These are phyloP conservation scores for Turdus rufiventris DNA, from an alignment of 2,113 vertebrate genomes.

Conservation along the genomic window DNA sequence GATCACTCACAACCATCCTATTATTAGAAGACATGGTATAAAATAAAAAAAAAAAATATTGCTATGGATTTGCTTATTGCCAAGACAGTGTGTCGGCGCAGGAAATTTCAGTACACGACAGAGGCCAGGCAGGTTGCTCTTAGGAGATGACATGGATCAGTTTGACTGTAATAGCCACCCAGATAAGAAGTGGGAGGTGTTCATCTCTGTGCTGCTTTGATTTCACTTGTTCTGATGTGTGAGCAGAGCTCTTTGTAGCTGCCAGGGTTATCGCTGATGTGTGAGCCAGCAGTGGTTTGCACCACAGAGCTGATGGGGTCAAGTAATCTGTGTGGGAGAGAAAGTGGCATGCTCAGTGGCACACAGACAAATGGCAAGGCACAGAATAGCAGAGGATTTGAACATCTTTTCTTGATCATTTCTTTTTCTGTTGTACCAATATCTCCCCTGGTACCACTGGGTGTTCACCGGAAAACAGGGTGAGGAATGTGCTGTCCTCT, in stretches of 20 bases:
- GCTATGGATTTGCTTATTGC: not conserved
- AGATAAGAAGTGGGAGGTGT: not conserved
- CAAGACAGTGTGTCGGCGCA: not conserved
- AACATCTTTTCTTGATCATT: not conserved
- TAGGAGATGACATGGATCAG: not conserved
- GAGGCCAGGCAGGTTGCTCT: not conserved
- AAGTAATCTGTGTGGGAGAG: not conserved
- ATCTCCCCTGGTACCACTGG: not conserved
- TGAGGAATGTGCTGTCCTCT: not conserved
- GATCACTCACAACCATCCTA: not conserved
- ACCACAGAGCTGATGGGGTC: not conserved
- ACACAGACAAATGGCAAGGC: not conserved
- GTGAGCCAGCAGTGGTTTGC: not conserved
- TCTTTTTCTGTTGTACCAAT: not conserved
- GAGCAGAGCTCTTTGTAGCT: not conserved
- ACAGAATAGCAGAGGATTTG: not conserved
- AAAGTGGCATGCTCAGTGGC: fast-evolving
- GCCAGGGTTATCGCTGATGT: not conserved
- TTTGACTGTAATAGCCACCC: not conserved
- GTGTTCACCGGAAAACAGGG: not conserved
- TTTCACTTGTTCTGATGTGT: not conserved
- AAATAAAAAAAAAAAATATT: not conserved
- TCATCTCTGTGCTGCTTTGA: not conserved
- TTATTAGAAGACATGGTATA: not conserved
- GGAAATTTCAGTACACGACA: not conserved